Percentiles rank a stretch among this genome's conserved stretches.
Evolutionary conservation across 2,888 invertebrate genomes (phyloP).

Genomic region (Escarpia spicata): DNA sequence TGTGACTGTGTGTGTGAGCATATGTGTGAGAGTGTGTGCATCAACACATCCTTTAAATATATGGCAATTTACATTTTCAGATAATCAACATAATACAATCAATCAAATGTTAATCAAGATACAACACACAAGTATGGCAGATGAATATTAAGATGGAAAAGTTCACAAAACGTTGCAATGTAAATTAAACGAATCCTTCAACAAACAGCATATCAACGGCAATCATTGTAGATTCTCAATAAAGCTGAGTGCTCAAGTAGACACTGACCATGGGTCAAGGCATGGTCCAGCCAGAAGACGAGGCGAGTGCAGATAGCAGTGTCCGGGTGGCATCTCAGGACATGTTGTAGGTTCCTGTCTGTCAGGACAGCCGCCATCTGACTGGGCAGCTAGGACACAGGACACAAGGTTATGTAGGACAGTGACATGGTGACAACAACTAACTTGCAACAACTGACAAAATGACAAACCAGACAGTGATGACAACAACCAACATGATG

Average conservation of each 20-base stretch:
- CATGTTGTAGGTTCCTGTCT: constrained; percentile 50
- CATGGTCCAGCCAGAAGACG: constrained; percentile 56
- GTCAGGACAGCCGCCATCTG: constrained; percentile 55
- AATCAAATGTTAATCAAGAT: too few species aligned
- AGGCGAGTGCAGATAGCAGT: constrained; percentile 49
- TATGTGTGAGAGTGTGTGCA: too few species aligned
- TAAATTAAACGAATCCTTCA: too few species aligned
- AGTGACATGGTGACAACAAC: not conserved
- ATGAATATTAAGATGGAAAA: too few species aligned
- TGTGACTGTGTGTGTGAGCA: too few species aligned
- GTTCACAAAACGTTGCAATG: too few species aligned
- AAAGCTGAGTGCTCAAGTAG: not conserved
- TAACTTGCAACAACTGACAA: not conserved
- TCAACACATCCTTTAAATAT: too few species aligned
- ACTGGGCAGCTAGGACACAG: constrained; percentile 50
- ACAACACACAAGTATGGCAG: too few species aligned
- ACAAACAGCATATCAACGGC: too few species aligned
- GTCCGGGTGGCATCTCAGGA: constrained; percentile 51
- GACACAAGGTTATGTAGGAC: not conserved
- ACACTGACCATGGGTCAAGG: constrained; percentile 28
- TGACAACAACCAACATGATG: not conserved
- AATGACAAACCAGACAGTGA: not conserved
- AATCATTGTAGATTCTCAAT: too few species aligned
- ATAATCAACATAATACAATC: too few species aligned
- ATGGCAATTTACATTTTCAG: too few species aligned